Evolutionary conservation across 2,888 invertebrate genomes (phyloP).

Genomic region (Parascotia fuliginaria): DNA sequence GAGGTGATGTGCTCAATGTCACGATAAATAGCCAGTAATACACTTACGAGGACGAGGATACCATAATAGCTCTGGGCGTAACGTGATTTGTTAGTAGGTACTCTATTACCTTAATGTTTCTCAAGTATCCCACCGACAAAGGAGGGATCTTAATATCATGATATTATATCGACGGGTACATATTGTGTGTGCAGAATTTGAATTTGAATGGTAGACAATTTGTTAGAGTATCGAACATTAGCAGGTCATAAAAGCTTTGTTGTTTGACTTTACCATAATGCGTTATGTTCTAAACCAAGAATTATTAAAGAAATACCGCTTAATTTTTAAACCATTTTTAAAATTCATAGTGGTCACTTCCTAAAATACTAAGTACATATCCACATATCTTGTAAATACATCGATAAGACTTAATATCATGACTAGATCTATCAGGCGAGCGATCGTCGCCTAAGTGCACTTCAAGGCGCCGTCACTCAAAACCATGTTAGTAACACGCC

Average conservation of each 20-base stretch:
- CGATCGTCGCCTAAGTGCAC: constrained; percentile 63
- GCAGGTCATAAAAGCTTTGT: constrained; percentile 41
- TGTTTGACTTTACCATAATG: constrained; percentile 1
- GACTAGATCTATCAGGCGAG: constrained; percentile 47
- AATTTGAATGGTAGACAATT: constrained; percentile 49
- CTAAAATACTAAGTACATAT: not conserved
- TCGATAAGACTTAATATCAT: constrained; percentile 47
- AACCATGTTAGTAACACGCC: constrained; percentile 50
- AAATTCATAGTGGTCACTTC: not conserved
- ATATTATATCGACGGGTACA: constrained; percentile 68
- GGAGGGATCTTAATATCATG: constrained; percentile 70
- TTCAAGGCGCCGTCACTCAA: constrained; percentile 58
- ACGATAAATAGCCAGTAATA: constrained; percentile 79
- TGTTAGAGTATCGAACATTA: constrained; percentile 39
- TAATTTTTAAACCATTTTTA: too few species aligned
- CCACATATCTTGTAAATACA: not conserved
- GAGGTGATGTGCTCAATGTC: constrained; percentile 67
- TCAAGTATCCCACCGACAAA: constrained; percentile 75
- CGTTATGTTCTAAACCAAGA: too few species aligned
- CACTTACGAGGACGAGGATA: constrained; percentile 69
- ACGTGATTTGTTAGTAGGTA: constrained; percentile 77
- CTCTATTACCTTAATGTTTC: constrained; percentile 75
- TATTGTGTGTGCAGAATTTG: constrained; percentile 58
- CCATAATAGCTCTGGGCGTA: constrained; percentile 72
- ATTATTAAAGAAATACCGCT: too few species aligned